Evolutionary conservation across 2,797 vertebrate genomes (phyloP).

Genomic region (Clamator glandarius): DNA sequence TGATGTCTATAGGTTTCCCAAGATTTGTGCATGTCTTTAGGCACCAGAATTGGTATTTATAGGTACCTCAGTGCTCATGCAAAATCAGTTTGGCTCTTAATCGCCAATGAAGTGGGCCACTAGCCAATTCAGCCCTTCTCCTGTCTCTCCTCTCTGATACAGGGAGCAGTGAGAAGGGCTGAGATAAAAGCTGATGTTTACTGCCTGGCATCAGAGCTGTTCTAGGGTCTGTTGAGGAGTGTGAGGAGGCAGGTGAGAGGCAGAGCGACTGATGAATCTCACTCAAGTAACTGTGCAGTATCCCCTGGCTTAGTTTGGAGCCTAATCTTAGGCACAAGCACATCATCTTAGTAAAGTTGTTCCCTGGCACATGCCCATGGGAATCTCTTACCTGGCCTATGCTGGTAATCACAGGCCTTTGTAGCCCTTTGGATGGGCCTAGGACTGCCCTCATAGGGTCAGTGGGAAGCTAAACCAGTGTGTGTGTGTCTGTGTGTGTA

Average conservation of each 20-base stretch:
- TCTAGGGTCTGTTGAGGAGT: neutral
- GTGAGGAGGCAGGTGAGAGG: neutral
- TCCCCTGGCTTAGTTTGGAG: neutral
- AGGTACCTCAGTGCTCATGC: neutral
- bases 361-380: fast-evolving
- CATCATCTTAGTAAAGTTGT: neutral
- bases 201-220: neutral
- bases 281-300: neutral
- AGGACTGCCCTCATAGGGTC: neutral
- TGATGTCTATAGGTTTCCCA: neutral
- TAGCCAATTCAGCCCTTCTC: neutral
- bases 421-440: neutral
- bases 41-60: neutral
- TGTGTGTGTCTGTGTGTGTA: neutral
- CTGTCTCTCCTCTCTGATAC: neutral
- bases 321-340: neutral
- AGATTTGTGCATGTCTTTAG: neutral
- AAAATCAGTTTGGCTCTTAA: neutral
- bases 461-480: neutral
- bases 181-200: neutral
- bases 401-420: neutral
- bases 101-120: neutral
- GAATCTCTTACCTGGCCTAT: neutral
- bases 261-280: neutral
- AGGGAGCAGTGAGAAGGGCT: neutral